A percentile compares a stretch with the other conserved stretches of the same genome.
Evolutionary conservation across 2,888 invertebrate species (phyloP).

Genomic region (Acheta domesticus): DNA sequence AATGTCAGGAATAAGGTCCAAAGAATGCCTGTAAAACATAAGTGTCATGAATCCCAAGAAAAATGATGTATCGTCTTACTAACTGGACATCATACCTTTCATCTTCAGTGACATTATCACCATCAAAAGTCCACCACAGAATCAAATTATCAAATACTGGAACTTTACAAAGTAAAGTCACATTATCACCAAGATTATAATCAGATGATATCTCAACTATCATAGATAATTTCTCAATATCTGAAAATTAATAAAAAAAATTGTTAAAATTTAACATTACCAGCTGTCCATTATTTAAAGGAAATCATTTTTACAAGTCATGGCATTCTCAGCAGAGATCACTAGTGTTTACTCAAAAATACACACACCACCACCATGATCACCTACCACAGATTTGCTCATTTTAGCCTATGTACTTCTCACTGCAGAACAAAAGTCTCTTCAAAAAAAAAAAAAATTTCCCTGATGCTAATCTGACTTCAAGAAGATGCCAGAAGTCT

Average conservation of each 20-base stretch:
- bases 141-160: constrained; percentile 49
- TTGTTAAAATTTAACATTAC: neutral
- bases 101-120: constrained; percentile 54
- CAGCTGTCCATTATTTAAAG: neutral
- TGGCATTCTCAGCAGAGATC: too few species aligned
- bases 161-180: constrained; percentile 54
- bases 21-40: constrained; percentile 23
- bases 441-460: too few species aligned
- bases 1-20: neutral
- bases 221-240: constrained; percentile 27
- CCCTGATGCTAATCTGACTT: too few species aligned
- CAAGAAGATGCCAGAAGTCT: too few species aligned
- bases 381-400: too few species aligned
- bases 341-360: too few species aligned
- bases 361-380: too few species aligned
- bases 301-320: too few species aligned
- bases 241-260: constrained; percentile 19
- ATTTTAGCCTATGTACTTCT: too few species aligned
- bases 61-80: neutral
- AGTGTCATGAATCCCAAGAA: neutral
- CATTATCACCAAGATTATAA: constrained; percentile 36
- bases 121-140: constrained; percentile 59
- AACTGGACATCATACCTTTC: constrained; percentile 32
- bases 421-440: too few species aligned
- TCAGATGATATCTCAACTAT: constrained; percentile 26